phyloP scores from a whole-genome alignment of 2,888 invertebrate species.

The Scaptomyza caliginosa region DNA sequence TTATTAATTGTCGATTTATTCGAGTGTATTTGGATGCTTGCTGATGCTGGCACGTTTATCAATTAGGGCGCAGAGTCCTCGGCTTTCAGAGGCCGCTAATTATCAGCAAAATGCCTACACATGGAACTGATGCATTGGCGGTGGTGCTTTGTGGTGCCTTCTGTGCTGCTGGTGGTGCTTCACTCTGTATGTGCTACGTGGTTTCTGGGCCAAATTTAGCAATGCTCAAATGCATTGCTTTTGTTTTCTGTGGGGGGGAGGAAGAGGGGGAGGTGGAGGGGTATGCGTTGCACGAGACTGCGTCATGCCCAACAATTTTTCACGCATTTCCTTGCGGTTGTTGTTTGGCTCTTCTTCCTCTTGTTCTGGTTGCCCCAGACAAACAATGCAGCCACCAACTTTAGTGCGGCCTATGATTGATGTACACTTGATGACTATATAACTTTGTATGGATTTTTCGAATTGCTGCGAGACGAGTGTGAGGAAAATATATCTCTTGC shows the following conservation, averaged over 20 bases:
- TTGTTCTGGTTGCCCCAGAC: slow-evolving; percentile 37
- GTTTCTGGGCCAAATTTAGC: slow-evolving; percentile 72
- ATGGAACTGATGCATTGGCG: slow-evolving; percentile 37
- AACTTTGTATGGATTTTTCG: slow-evolving; percentile 77
- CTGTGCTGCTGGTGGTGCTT: slow-evolving; percentile 10
- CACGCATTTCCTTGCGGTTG: slow-evolving; percentile 73
- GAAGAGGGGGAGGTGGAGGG: too few species aligned
- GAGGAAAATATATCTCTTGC: slow-evolving; percentile 1
- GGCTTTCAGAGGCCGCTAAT: slow-evolving; percentile 56
- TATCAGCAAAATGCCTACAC: slow-evolving; percentile 76
- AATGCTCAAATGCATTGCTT: slow-evolving; percentile 57
- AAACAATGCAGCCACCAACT: slow-evolving; percentile 58
- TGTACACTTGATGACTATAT: slow-evolving; percentile 81
- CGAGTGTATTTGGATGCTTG: slow-evolving; percentile 1
- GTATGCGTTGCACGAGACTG: slow-evolving; percentile 49
- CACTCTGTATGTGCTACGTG: slow-evolving; percentile 15
- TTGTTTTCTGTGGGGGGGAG: slow-evolving; percentile 30
- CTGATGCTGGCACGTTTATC: slow-evolving; percentile 63
- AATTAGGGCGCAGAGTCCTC: slow-evolving; percentile 71
- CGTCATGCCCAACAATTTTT: slow-evolving; percentile 79
- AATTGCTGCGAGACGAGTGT: slow-evolving; percentile 25
- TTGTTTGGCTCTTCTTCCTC: neutral
- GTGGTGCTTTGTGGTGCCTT: slow-evolving; percentile 8
- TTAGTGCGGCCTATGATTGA: slow-evolving; percentile 76
- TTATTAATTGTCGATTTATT: neutral